A percentile compares a stretch with the other conserved stretches of the same genome.
phyloP scores from a whole-genome alignment of 1,140 invertebrate species.

The Lordiphosa collinella region DNA sequence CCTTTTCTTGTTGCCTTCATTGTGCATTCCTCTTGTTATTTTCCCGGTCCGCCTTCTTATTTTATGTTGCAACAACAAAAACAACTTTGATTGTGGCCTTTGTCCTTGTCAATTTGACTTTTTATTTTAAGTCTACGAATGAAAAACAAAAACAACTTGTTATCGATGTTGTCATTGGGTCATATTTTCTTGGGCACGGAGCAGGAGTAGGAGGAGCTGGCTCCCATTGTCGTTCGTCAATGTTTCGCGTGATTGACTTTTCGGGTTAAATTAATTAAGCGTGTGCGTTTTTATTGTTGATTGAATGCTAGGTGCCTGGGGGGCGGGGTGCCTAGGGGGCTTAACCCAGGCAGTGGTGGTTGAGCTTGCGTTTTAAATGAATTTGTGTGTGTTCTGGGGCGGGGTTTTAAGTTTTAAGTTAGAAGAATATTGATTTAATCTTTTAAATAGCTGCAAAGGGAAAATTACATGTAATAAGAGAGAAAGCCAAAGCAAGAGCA shows the following conservation, averaged over 20 bases:
- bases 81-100: conserved; percentile 54
- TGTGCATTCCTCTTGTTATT: conserved; percentile 15
- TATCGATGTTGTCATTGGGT: conserved; percentile 60
- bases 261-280: conserved; percentile 76
- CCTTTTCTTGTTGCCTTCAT: neutral
- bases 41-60: conserved; percentile 1
- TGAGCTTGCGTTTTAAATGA: neutral
- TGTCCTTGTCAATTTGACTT: conserved; percentile 50
- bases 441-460: too few relatives aligned
- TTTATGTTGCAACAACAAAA: conserved; percentile 27
- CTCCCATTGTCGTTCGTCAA: conserved; percentile 43
- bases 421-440: too few relatives aligned
- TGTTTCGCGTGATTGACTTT: conserved; percentile 65
- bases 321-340: conserved; percentile 13
- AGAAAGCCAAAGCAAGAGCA: too few relatives aligned
- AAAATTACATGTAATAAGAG: too few relatives aligned
- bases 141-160: conserved; percentile 71
- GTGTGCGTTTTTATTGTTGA: conserved; percentile 76
- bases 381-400: too few relatives aligned
- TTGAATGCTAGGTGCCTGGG: conserved; percentile 39
- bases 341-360: neutral
- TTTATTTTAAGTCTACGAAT: conserved; percentile 62
- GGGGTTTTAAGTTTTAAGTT: too few relatives aligned
- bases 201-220: too few relatives aligned
- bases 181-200: conserved; percentile 26